These are phyloP conservation scores for Sphaerodactylus townsendi DNA, from an alignment of 2,113 vertebrate genomes.

Conservation along the genomic window DNA sequence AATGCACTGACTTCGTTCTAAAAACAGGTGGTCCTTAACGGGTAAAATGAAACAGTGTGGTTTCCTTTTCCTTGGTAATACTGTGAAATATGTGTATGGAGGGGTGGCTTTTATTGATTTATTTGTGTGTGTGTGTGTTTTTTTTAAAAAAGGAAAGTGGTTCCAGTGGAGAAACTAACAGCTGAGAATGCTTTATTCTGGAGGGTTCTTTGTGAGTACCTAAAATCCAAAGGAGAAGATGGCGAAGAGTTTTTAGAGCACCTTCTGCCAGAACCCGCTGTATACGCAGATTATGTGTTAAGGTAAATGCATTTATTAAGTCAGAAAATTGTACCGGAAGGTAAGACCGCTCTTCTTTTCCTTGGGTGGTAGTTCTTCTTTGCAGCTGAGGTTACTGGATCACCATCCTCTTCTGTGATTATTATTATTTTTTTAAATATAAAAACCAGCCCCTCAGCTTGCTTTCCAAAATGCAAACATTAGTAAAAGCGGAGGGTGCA, in stretches of 20 bases:
- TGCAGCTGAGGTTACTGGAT: background rate
- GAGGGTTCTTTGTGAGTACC: constrained; percentile 88
- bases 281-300: constrained; percentile 87
- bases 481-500: background rate
- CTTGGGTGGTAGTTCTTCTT: background rate
- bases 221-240: constrained; percentile 88
- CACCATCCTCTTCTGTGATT: too few species aligned
- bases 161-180: constrained; percentile 83
- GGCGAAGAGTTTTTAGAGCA: constrained; percentile 88
- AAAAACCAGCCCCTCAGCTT: background rate
- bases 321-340: background rate
- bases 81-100: background rate
- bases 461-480: background rate
- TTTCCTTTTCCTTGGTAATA: background rate
- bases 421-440: background rate
- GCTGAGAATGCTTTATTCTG: constrained; percentile 90
- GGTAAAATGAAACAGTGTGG: background rate
- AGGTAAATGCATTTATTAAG: constrained; percentile 72
- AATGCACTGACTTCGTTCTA: background rate
- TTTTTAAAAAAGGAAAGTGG: constrained; percentile 81
- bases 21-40: background rate
- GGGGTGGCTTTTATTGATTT: background rate
- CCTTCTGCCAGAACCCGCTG: constrained; percentile 87
- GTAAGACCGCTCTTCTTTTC: background rate
- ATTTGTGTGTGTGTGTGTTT: too few species aligned